Base-by-base conservation (phyloP, 2,888 invertebrate genomes). In the Polymixis lichenea region DNA sequence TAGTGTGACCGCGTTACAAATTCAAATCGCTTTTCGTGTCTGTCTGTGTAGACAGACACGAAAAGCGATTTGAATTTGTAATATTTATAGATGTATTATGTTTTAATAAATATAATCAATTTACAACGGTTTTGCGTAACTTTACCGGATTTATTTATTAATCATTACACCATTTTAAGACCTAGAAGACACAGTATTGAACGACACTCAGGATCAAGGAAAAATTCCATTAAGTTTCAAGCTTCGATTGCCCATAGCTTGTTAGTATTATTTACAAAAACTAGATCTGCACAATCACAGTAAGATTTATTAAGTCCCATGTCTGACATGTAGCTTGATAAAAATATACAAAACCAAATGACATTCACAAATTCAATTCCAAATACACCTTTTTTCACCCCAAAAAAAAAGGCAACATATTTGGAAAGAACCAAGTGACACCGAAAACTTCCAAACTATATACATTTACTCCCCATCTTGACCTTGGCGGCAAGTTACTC, bases 401-500 rank as follows among this genome's bases (percentile, higher is more conserved):
- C 22, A 49, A 32, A 71, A 66, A n/a, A 85, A 82, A 71, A 55
- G 53, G 43, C 69, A 82, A 75, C 38, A 43, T 22, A 58, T 70
- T 67, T 53, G 38, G 22, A 84, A 75, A 53, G 4, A 81, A 53
- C 32, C 19, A 60, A 67, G 55, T 66, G 72, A 67, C 69, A 85
- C 64, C 80, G 28, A 67, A 80, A 86, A 75, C 77, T 75, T 73
- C 65, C 62, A 46, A 77, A 75, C 75, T 69, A 75, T 77, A 78
- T 78, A 80, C 73, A 72, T 72, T 71, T 75, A 87, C 77, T 76
- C 72, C 61, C 56, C 65, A 65, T 82, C 79, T 87, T 84, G 86
- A 84, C 89, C 87, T 88, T 87, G 87, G 28, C 19, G 56, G 43
- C 43, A 55, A 72, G 77, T 78, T 75, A 74, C 71, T 56, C 77